Base-by-base conservation (phyloP, 37 sponge, comb jelly and placozoan species). In the Haliclona indistincta region DNA sequence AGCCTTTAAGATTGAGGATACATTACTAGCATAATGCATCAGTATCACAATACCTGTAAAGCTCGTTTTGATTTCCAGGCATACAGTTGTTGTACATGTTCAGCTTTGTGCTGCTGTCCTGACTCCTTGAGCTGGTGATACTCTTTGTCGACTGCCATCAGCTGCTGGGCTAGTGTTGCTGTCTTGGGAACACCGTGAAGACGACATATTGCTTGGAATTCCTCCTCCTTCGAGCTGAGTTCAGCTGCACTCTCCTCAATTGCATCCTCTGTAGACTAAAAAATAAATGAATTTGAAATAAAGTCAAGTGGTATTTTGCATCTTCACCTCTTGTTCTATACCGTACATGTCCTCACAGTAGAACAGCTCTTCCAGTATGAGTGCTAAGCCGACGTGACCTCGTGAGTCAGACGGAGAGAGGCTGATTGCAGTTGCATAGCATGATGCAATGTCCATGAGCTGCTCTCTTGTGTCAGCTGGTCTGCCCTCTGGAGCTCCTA, bases 41-140 rank as follows among this genome's bases (percentile, higher is more conserved):
- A 19, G 7, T 36, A 53, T 34, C 5, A 44, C 2, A 38, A 29
- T 74, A 85, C 93, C 81, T 87, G 72, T 17, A 84, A 63, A 25
- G 86, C 88, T 58, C 86, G 86, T 70, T 97, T 97, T 23, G 92
- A 91, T 63, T 89, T 94, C 98, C 98, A 97, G 2, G 87, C 91
- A 71, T 94, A 86, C 42, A 97, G 86, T 20, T 26, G 41, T 66
- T 97, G 98, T 1, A 97, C 98, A 43, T 94, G 89, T 65, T 97
- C 98, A 26, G 95, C 94, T 58, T 85, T 88, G 76, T 79, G 63
- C 2, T 82, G 81, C 68, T 94, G 84, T 0, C 92, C 92, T 43
- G 91, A 67, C 2, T 85, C 90, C 67, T 94, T 97, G 42, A 97
- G 79, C 19, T 80, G 39, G 54, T 89, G 91, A 74, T 86, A 97